Evolutionary conservation across 2,797 vertebrate species (phyloP).

Genomic region (Micrastur ruficollis): DNA sequence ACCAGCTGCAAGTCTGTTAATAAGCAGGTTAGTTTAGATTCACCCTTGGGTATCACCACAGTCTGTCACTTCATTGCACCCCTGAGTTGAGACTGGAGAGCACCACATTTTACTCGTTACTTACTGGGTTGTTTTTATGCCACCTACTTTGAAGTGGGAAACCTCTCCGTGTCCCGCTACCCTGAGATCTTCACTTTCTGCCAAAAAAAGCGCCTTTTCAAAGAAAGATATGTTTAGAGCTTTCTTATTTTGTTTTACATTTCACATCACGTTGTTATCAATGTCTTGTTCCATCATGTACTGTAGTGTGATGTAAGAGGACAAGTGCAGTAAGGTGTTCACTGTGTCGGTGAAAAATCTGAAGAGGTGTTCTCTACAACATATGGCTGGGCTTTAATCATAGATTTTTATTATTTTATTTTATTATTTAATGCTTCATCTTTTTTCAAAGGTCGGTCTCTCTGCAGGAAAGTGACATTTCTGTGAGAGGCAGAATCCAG

Average conservation of each 20-base stretch:
- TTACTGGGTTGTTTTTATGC: neutral
- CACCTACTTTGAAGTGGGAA: neutral
- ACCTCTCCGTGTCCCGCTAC: accelerated
- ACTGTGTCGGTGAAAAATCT: neutral
- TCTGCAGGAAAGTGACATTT: neutral
- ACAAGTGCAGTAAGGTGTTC: neutral
- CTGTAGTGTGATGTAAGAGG: neutral
- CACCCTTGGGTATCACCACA: neutral
- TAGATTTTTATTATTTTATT: neutral
- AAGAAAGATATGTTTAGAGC: neutral
- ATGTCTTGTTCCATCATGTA: neutral
- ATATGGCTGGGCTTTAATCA: neutral
- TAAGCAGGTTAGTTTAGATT: neutral
- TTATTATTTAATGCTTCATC: neutral
- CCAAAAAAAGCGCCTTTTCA: neutral
- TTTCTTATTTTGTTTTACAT: neutral
- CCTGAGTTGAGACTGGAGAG: neutral
- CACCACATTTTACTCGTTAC: neutral
- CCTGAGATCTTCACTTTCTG: neutral
- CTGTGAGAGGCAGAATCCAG: neutral
- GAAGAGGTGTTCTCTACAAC: neutral
- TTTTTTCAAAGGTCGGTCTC: neutral
- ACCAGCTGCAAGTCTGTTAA: neutral
- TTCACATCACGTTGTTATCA: neutral
- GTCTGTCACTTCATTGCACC: neutral